These are phyloP conservation scores for Hirtodrosophila trivittata DNA, from an alignment of 2,888 invertebrate species.

Conservation along the genomic window DNA sequence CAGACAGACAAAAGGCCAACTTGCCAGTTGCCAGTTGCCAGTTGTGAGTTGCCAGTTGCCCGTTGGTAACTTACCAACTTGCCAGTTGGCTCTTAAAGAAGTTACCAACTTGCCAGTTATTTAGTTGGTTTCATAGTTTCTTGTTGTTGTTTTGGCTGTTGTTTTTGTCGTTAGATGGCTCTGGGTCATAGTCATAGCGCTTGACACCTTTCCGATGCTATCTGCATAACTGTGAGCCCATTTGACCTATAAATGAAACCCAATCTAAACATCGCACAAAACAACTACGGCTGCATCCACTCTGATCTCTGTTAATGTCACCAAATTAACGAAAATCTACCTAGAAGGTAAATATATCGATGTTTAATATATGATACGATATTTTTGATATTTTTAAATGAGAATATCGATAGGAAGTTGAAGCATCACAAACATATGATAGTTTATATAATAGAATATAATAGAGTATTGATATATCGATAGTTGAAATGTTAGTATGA, in stretches of 20 bases:
- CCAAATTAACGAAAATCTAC: too few species aligned
- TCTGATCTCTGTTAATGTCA: too few species aligned
- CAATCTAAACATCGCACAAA: conserved; percentile 1
- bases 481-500: too few species aligned
- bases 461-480: too few species aligned
- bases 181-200: conserved; percentile 58
- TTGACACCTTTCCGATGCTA: conserved; percentile 61
- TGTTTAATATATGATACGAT: too few species aligned
- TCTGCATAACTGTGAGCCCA: conserved; percentile 30
- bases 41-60: neutral
- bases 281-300: conserved; percentile 17
- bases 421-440: too few species aligned
- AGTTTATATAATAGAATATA: too few species aligned
- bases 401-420: too few species aligned
- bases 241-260: conserved; percentile 42
- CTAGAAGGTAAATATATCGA: too few species aligned
- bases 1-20: conserved; percentile 52
- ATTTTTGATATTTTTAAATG: too few species aligned
- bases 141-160: conserved; percentile 10
- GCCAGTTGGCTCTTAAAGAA: conserved; percentile 12
- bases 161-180: conserved; percentile 27
- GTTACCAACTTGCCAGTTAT: conserved; percentile 28
- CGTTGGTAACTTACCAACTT: conserved; percentile 23
- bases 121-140: neutral
- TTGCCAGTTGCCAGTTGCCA: conserved; percentile 14